Percentiles rank a stretch among this genome's conserved stretches.
phyloP scores from a whole-genome alignment of 2,888 invertebrate genomes.

The Campaea margaritaria region DNA sequence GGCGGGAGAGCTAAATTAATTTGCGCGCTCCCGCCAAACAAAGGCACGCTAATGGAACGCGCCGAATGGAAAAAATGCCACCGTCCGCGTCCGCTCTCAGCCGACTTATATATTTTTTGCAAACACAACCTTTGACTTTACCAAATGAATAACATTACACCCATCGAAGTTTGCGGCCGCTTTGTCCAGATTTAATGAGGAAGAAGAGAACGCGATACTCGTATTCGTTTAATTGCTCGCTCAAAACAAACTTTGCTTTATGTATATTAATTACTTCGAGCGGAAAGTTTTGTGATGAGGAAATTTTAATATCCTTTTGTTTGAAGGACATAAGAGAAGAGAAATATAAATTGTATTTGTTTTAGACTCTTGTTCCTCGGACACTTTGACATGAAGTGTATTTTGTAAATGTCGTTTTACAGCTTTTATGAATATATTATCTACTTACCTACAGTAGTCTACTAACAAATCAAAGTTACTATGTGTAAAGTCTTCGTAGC shows the following conservation, averaged over 20 bases:
- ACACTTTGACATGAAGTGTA: too few species aligned
- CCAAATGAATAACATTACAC: conserved; percentile 84
- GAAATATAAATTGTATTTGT: conserved; percentile 12
- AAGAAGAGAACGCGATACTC: conserved; percentile 71
- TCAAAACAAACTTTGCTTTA: conserved; percentile 67
- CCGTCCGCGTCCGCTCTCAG: conserved; percentile 85
- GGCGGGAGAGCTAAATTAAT: conserved; percentile 86
- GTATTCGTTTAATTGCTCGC: conserved; percentile 67
- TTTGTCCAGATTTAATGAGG: conserved; percentile 80
- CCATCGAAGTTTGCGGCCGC: conserved; percentile 75
- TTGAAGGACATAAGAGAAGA: conserved; percentile 26
- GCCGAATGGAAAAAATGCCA: conserved; percentile 86
- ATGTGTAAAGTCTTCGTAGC: conserved; percentile 23
- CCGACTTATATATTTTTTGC: conserved; percentile 75
- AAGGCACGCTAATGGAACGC: conserved; percentile 86
- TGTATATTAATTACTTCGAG: conserved; percentile 69
- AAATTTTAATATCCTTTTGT: conserved; percentile 49
- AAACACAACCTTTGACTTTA: conserved; percentile 85
- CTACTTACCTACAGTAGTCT: too few species aligned
- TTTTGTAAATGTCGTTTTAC: too few species aligned
- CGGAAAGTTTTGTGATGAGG: conserved; percentile 58
- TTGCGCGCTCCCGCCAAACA: conserved; percentile 86
- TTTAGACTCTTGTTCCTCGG: background rate
- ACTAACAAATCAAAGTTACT: too few species aligned
- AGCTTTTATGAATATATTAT: too few species aligned